Evolutionary conservation across 2,797 vertebrate species (phyloP).

Genomic region (Gymnodraco acuticeps): DNA sequence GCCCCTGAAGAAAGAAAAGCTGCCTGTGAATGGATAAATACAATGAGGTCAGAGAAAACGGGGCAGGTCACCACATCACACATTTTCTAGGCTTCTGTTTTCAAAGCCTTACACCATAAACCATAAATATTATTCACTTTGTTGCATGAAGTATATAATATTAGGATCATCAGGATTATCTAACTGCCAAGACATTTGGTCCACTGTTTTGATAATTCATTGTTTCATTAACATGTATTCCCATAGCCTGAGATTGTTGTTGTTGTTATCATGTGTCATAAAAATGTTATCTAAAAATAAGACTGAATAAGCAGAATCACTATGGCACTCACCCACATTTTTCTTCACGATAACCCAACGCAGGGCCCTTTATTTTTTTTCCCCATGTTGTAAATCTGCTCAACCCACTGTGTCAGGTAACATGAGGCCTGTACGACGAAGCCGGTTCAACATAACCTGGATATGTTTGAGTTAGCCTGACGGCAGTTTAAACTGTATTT

Average conservation of each 20-base stretch:
- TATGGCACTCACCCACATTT: not conserved
- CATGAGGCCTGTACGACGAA: not conserved
- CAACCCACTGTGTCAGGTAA: not conserved
- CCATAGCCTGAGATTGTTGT: not conserved
- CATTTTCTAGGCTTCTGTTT: constrained; percentile 19
- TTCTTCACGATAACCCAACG: not conserved
- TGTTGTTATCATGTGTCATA: not conserved
- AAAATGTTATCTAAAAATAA: not conserved
- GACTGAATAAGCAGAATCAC: not conserved
- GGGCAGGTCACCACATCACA: constrained; percentile 19
- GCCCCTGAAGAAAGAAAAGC: constrained; percentile 11
- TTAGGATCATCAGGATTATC: not conserved
- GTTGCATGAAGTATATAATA: not conserved
- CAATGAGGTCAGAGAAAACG: constrained; percentile 45
- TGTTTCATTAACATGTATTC: not conserved
- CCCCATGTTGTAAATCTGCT: constrained; percentile 6
- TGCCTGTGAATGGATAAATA: constrained; percentile 29
- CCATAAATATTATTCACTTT: not conserved
- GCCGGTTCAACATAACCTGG: no score
- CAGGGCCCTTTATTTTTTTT: not conserved
- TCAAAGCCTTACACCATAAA: constrained; percentile 7
- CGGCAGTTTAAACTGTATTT: no score
- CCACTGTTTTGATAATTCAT: not conserved
- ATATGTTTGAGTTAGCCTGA: no score
- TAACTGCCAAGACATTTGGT: constrained; percentile 1